These are phyloP conservation scores for Luperina nickerlii DNA, from an alignment of 2,888 invertebrate genomes.

Conservation along the genomic window DNA sequence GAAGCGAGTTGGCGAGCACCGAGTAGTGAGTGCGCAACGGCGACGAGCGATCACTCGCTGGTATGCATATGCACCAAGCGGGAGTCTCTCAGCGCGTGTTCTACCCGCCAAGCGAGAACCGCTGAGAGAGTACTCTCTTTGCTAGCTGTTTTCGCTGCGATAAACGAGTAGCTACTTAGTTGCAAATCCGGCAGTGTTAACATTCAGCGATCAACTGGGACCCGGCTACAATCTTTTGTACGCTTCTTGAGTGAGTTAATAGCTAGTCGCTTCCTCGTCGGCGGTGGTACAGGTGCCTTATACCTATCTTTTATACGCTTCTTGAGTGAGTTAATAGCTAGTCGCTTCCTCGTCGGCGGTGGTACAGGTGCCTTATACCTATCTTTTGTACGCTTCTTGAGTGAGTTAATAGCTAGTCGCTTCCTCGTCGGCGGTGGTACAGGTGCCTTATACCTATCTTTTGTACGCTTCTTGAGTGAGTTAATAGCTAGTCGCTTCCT, in stretches of 20 bases:
- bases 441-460: background rate
- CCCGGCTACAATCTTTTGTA: background rate
- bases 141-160: background rate
- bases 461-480: background rate
- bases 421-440: background rate
- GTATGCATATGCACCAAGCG: background rate
- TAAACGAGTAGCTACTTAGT: background rate
- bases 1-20: background rate
- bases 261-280: background rate
- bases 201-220: background rate
- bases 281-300: background rate
- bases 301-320: background rate
- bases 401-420: background rate
- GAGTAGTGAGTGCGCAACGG: background rate
- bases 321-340: background rate
- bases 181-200: background rate
- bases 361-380: background rate
- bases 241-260: background rate
- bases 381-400: background rate
- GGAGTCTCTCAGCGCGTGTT: background rate
- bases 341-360: background rate
- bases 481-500: background rate
- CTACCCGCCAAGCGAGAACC: too few relatives aligned
- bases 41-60: background rate
- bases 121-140: too few relatives aligned